Conservation (phyloP, 1,140 invertebrate species). For the Lasaia peninsularis region DNA sequence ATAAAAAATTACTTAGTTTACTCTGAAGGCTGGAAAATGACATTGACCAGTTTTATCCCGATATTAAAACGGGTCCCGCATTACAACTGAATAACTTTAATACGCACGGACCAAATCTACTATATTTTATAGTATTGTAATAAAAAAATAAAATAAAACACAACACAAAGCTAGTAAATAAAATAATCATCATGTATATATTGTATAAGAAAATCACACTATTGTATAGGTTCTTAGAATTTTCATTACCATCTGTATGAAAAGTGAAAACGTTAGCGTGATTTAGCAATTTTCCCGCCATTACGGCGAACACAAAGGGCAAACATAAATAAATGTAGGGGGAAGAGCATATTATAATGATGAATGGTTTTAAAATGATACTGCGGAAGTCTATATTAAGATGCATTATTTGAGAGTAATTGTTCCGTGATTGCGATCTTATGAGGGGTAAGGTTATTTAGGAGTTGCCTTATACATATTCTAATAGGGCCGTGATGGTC, state of each 20-base stretch:
- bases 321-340: constrained; percentile 29
- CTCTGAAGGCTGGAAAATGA: too few relatives aligned
- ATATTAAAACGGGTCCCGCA: too few relatives aligned
- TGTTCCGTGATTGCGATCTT: not conserved
- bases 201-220: not conserved
- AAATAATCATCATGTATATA: too few relatives aligned
- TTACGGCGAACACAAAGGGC: constrained; percentile 23
- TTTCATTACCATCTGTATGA: constrained; percentile 22
- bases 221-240: constrained; percentile 18
- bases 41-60: too few relatives aligned
- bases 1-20: too few relatives aligned
- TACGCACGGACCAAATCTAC: too few relatives aligned
- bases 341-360: constrained; percentile 24
- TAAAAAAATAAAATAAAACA: too few relatives aligned
- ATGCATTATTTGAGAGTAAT: not conserved
- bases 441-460: not conserved
- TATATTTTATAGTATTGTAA: too few relatives aligned
- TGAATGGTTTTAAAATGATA: constrained; percentile 31
- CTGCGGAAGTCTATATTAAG: constrained; percentile 16
- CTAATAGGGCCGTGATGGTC: too few relatives aligned
- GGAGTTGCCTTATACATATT: too few relatives aligned
- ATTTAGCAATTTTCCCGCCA: constrained; percentile 25
- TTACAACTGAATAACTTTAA: too few relatives aligned
- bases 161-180: too few relatives aligned
- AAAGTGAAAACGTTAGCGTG: constrained; percentile 22